A percentile compares a stretch with the other conserved stretches of the same genome.
phyloP scores from a whole-genome alignment of 2,888 invertebrate species.

The Brenthis daphne region DNA sequence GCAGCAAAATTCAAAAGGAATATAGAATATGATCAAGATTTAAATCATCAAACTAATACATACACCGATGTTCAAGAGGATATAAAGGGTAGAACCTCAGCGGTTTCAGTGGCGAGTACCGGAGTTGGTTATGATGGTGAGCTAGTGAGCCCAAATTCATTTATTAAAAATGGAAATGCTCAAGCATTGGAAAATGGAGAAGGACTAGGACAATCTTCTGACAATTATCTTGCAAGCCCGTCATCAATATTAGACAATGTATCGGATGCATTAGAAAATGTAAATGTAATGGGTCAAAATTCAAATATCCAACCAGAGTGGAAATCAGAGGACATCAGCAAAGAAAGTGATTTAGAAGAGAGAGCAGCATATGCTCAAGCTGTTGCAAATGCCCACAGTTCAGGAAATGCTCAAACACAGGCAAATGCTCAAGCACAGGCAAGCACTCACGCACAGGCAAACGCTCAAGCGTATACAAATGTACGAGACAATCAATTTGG shows the following conservation, averaged over 20 bases:
- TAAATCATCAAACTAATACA: not conserved
- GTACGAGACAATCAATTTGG: not conserved
- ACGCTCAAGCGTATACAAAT: constrained; percentile 30
- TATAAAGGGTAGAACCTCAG: not conserved
- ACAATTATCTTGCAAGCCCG: too few relatives aligned
- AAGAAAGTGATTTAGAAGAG: too few relatives aligned
- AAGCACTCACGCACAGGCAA: constrained; percentile 29
- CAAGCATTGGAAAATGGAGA: constrained; percentile 2
- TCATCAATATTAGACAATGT: too few relatives aligned
- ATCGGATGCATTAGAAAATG: too few relatives aligned
- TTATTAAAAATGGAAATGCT: not conserved
- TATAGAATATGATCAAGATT: constrained; percentile 3
- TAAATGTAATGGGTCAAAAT: too few relatives aligned
- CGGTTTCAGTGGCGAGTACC: not conserved
- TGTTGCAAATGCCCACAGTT: constrained; percentile 8
- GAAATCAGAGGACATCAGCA: too few relatives aligned
- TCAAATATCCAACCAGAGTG: too few relatives aligned
- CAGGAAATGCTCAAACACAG: constrained; percentile 28
- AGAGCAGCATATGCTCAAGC: not conserved
- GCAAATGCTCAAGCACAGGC: constrained; percentile 22
- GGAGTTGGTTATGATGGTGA: not conserved
- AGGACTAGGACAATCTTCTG: not conserved
- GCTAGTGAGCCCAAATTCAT: not conserved
- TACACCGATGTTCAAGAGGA: constrained; percentile 12
- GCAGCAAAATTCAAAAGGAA: constrained; percentile 12